Conservation (phyloP, 2,888 invertebrate genomes). For the Amblyjoppa proteus region DNA sequence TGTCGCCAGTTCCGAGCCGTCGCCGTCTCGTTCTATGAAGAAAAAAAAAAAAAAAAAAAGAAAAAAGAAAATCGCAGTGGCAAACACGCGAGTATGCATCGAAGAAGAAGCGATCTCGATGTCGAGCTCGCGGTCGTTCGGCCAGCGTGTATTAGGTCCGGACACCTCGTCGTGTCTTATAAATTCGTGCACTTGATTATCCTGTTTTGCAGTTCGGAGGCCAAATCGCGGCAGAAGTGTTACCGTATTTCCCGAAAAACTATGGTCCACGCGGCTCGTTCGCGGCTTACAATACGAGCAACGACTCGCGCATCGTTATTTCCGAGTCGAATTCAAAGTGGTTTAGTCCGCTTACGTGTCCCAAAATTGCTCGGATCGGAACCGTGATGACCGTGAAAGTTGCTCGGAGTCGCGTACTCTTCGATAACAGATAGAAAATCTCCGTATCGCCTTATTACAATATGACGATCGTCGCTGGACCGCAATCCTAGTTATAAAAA, state of each 20-base stretch:
- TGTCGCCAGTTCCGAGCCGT: slow-evolving; percentile 20
- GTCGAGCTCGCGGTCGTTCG: slow-evolving; percentile 37
- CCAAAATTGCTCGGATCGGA: neutral
- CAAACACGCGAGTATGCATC: slow-evolving; percentile 17
- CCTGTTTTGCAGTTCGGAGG: slow-evolving; percentile 70
- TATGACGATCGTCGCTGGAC: neutral
- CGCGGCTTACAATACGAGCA: slow-evolving; percentile 25
- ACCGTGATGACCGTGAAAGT: slow-evolving; percentile 48
- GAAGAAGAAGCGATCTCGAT: slow-evolving; percentile 45
- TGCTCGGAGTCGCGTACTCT: neutral
- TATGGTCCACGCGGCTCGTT: neutral
- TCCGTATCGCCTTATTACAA: slow-evolving; percentile 1
- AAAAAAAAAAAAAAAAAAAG: slow-evolving; percentile 13
- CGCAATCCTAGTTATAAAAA: slow-evolving; percentile 13
- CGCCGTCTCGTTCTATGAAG: slow-evolving; percentile 13
- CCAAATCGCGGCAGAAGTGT: slow-evolving; percentile 57
- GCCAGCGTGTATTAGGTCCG: slow-evolving; percentile 49
- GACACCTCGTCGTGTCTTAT: slow-evolving; percentile 63
- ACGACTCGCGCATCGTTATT: slow-evolving; percentile 42
- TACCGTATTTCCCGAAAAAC: slow-evolving; percentile 60
- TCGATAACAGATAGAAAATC: slow-evolving; percentile 10
- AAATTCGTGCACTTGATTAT: slow-evolving; percentile 76
- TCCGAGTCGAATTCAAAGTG: slow-evolving; percentile 21
- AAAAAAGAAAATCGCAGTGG: slow-evolving; percentile 28
- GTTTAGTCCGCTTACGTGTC: slow-evolving; percentile 37